A percentile compares a stretch with the other conserved stretches of the same genome.
Evolutionary conservation across 2,797 vertebrate genomes (phyloP).

Genomic region (Diglossa cyanea): DNA sequence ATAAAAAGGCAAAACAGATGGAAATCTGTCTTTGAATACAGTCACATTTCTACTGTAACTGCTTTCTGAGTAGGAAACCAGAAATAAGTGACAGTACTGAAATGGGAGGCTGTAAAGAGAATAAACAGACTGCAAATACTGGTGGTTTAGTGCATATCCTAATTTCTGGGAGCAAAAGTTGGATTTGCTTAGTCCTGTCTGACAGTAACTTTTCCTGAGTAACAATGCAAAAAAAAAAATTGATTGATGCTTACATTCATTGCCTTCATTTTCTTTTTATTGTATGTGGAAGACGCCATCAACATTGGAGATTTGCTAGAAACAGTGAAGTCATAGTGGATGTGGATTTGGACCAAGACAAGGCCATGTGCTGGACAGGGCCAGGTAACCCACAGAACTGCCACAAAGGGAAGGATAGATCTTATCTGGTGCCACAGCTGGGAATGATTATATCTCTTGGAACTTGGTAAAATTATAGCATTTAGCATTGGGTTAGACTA

Average conservation of each 20-base stretch:
- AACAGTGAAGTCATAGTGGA: not conserved
- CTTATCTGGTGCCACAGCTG: not conserved
- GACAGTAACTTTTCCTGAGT: not conserved
- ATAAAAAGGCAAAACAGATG: not conserved
- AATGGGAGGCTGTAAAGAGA: not conserved
- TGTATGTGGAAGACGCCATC: not conserved
- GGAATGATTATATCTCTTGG: not conserved
- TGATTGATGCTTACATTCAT: not conserved
- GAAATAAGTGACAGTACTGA: not conserved
- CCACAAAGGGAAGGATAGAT: accelerated
- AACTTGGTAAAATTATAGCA: not conserved
- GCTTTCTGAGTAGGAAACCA: not conserved
- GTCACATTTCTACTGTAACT: not conserved
- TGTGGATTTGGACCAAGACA: not conserved
- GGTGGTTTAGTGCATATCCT: not conserved
- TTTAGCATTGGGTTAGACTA: not conserved
- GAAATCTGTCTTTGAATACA: not conserved
- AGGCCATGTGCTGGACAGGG: not conserved
- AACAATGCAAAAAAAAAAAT: not conserved
- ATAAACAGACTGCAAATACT: not conserved
- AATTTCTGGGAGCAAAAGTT: not conserved
- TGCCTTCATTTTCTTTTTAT: not conserved
- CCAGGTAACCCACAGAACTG: not conserved
- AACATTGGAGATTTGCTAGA: not conserved
- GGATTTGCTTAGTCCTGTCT: not conserved